A percentile compares a stretch with the other conserved stretches of the same genome.
Evolutionary conservation across 1,140 invertebrate species (phyloP).

Genomic region (Luehdorfia chinensis): DNA sequence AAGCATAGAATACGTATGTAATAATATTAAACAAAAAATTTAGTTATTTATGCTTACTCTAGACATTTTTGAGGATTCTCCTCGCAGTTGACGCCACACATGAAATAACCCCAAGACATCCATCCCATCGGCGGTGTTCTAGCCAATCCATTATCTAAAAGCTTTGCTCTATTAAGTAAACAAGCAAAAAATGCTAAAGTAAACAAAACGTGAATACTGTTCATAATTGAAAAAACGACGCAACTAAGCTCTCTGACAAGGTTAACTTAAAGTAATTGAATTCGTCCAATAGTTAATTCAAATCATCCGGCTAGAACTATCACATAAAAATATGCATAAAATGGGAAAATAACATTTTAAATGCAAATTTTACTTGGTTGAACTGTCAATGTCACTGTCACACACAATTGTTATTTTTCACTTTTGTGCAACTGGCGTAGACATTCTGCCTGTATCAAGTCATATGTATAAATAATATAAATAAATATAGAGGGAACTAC

Average conservation of each 20-base stretch:
- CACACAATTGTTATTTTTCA: too few relatives aligned
- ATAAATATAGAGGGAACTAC: too few relatives aligned
- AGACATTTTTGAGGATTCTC: conserved; percentile 83
- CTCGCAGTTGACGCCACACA: conserved; percentile 83
- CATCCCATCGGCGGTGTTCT: conserved; percentile 90
- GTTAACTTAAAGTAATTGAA: neutral
- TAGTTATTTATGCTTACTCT: conserved; percentile 60
- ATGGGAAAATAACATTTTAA: too few relatives aligned
- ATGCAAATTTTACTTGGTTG: too few relatives aligned
- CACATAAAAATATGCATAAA: too few relatives aligned
- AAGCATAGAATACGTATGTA: too few relatives aligned
- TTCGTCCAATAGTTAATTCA: neutral
- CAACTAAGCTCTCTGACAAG: neutral
- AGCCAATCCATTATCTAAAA: conserved; percentile 89
- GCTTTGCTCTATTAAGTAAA: conserved; percentile 29
- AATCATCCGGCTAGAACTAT: too few relatives aligned
- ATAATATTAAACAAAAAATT: conserved; percentile 14
- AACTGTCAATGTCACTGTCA: too few relatives aligned
- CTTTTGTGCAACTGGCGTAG: too few relatives aligned
- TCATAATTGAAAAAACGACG: conserved; percentile 7
- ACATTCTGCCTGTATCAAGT: too few relatives aligned
- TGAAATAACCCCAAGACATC: conserved; percentile 87
- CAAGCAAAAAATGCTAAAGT: conserved; percentile 17
- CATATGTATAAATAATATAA: too few relatives aligned
- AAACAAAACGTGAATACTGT: conserved; percentile 9